These are phyloP conservation scores for Brevipalpus yothersi DNA, from an alignment of 1,140 invertebrate species.

Conservation along the genomic window DNA sequence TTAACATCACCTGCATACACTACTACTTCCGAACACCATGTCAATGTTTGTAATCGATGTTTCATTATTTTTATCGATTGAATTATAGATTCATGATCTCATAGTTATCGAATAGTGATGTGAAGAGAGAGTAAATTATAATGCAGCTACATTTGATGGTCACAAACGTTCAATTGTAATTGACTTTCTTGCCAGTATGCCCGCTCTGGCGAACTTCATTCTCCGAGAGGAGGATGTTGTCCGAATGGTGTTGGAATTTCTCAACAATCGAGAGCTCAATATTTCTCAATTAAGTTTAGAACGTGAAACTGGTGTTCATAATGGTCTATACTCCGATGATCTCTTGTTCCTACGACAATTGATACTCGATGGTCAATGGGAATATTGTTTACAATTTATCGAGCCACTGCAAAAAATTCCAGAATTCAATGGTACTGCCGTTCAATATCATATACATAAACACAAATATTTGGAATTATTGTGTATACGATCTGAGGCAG, in stretches of 20 bases:
- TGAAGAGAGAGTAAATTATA: too few species aligned
- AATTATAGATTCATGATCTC: too few species aligned
- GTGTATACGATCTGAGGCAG: slow-evolving; percentile 38
- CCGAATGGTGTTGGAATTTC: slow-evolving; percentile 66
- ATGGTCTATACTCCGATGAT: slow-evolving; percentile 67
- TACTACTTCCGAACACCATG: too few species aligned
- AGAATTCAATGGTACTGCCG: slow-evolving; percentile 41
- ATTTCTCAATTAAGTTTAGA: slow-evolving; percentile 76
- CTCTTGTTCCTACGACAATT: slow-evolving; percentile 62
- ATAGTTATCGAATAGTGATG: too few species aligned
- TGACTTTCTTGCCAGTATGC: too few species aligned
- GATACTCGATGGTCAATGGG: slow-evolving; percentile 92
- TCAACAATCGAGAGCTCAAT: slow-evolving; percentile 63
- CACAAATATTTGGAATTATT: slow-evolving; percentile 84
- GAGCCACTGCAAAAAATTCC: slow-evolving; percentile 64
- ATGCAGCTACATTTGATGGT: too few species aligned
- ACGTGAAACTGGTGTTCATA: slow-evolving; percentile 81
- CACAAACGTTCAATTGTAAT: too few species aligned
- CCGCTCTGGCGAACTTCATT: neutral
- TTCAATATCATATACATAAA: slow-evolving; percentile 55
- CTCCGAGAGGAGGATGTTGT: slow-evolving; percentile 66
- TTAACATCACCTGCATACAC: too few species aligned
- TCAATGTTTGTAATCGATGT: too few species aligned
- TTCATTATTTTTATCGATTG: too few species aligned
- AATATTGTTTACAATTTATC: slow-evolving; percentile 84